Percentiles rank a stretch among this genome's conserved stretches.
phyloP scores from a whole-genome alignment of 2,797 vertebrate species.

The Psittacula derbiana region DNA sequence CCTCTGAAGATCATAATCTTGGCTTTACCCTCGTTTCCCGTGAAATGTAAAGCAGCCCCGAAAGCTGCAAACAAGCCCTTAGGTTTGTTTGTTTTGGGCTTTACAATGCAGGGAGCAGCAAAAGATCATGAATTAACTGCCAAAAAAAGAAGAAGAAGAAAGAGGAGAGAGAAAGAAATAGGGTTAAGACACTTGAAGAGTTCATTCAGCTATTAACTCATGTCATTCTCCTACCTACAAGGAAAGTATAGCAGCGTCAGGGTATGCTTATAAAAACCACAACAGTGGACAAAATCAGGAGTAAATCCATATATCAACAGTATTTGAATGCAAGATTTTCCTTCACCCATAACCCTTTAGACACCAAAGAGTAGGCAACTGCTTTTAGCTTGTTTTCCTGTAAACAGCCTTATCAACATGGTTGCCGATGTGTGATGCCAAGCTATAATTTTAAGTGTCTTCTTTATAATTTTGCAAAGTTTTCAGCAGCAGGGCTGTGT shows the following conservation, averaged over 20 bases:
- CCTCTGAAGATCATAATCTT: background rate
- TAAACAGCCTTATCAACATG: background rate
- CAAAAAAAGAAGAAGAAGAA: background rate
- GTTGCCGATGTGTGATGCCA: background rate
- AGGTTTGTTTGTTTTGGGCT: background rate
- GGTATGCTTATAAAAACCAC: background rate
- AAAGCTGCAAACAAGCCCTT: background rate
- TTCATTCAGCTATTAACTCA: background rate
- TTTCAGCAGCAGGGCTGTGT: slow-evolving; percentile 32
- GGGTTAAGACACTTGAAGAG: background rate
- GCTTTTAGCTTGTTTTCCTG: background rate
- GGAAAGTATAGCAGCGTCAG: background rate
- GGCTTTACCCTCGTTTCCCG: accelerated
- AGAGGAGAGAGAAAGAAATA: background rate
- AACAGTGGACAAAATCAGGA: background rate
- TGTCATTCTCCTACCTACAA: background rate
- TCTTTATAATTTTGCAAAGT: slow-evolving; percentile 39
- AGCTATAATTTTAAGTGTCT: slow-evolving; percentile 26
- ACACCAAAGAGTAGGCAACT: background rate
- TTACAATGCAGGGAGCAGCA: background rate
- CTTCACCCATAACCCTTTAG: background rate
- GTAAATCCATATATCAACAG: background rate
- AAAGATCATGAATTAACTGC: background rate
- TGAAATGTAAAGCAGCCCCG: background rate
- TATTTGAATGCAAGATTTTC: background rate